Conservation (phyloP, 2,797 vertebrate genomes). For the Sardinella longiceps region DNA sequence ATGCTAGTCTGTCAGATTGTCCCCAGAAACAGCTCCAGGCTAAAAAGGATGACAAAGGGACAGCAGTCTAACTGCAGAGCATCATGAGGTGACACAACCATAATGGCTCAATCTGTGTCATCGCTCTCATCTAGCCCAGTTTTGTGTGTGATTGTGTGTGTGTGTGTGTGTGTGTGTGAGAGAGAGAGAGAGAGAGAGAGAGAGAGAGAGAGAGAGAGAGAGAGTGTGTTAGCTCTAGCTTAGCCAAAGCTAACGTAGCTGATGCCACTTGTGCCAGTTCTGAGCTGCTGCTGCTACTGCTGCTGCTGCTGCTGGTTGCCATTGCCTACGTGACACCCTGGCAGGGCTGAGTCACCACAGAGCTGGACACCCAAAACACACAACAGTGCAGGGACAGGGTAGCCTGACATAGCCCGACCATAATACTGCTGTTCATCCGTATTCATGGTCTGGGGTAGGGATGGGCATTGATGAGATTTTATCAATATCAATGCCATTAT, state of each 20-base stretch:
- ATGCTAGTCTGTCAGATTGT: neutral
- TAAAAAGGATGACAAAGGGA: conserved; percentile 26
- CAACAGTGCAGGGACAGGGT: no score
- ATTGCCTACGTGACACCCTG: neutral
- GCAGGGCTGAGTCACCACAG: conserved; percentile 7
- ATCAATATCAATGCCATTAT: no score
- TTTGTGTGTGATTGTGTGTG: neutral
- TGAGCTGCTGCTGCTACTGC: neutral
- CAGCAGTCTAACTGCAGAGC: conserved; percentile 36
- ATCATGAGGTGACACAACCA: conserved; percentile 37
- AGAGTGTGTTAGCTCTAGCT: neutral
- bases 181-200: neutral
- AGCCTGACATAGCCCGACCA: no score
- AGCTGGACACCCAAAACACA: neutral
- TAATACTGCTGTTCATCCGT: no score
- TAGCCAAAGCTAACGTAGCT: neutral
- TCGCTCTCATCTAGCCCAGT: conserved; percentile 43
- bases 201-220: neutral
- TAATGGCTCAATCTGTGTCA: conserved; percentile 49
- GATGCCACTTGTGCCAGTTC: neutral
- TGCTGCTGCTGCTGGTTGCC: neutral
- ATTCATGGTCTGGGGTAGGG: no score
- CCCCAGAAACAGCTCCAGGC: neutral
- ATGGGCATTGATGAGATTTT: no score
- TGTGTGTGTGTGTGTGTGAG: neutral